Evolutionary conservation across 1,140 invertebrate species (phyloP).

Genomic region (Drosophila murphyi): DNA sequence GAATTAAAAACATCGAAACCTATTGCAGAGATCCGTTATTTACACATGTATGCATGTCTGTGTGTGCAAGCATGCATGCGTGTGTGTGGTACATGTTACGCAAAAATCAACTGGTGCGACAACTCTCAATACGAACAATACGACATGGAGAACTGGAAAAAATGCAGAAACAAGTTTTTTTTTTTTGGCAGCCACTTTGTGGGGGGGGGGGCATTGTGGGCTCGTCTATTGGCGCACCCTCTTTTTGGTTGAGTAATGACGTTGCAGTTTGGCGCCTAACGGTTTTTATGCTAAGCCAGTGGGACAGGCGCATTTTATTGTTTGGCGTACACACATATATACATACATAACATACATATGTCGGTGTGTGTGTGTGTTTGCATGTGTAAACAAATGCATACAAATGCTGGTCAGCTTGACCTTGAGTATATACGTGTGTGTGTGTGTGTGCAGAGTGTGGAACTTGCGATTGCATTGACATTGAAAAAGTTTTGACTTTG

Average conservation of each 20-base stretch:
- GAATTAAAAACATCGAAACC: background rate
- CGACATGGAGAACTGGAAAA: conserved; percentile 25
- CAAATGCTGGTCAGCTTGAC: conserved; percentile 67
- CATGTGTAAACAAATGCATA: conserved; percentile 32
- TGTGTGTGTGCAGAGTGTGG: conserved; percentile 4
- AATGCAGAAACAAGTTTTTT: conserved; percentile 66
- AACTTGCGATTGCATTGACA: conserved; percentile 73
- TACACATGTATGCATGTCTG: background rate
- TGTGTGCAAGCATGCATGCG: background rate
- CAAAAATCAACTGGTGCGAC: conserved; percentile 66
- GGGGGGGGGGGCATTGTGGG: conserved; percentile 43
- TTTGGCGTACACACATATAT: conserved; percentile 17
- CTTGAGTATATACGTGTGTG: conserved; percentile 35
- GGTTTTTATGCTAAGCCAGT: conserved; percentile 36
- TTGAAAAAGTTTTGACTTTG: conserved; percentile 65
- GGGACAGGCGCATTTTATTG: conserved; percentile 4
- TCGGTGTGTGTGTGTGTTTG: conserved; percentile 16
- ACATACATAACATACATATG: conserved; percentile 3
- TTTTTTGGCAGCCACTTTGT: conserved; percentile 9
- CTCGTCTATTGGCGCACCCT: conserved; percentile 70
- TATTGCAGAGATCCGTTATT: conserved; percentile 1
- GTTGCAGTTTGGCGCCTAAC: conserved; percentile 47
- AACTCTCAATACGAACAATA: conserved; percentile 38
- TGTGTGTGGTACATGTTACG: conserved; percentile 49
- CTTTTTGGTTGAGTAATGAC: conserved; percentile 70